Evolutionary conservation across 2,797 vertebrate species (phyloP).

Genomic region (Hypotaenidia okinawae): DNA sequence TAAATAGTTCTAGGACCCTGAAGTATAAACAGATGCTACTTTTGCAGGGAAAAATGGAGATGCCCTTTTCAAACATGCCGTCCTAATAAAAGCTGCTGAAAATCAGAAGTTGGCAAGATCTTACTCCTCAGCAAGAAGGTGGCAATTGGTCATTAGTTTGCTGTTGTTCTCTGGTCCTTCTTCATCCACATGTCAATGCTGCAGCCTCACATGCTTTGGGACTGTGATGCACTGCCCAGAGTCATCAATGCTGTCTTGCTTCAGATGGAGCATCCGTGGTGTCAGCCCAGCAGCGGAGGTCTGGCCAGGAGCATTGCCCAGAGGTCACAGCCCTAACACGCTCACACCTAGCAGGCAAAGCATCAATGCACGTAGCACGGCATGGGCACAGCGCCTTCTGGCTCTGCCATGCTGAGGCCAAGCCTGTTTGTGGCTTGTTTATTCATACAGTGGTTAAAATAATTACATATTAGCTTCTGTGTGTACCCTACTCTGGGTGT

Average conservation of each 20-base stretch:
- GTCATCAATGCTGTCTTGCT: not conserved
- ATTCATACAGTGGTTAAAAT: not conserved
- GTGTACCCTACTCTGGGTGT: not conserved
- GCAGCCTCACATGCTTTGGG: not conserved
- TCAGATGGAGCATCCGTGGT: rapidly evolving
- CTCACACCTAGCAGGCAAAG: not conserved
- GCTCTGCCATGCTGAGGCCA: not conserved
- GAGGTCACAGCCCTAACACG: not conserved
- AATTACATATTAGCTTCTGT: not conserved
- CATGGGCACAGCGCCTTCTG: rapidly evolving
- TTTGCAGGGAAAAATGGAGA: not conserved
- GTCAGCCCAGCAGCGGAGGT: not conserved
- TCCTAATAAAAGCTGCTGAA: not conserved
- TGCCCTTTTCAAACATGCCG: not conserved
- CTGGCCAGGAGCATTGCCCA: not conserved
- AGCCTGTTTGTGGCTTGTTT: not conserved
- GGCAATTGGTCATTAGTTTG: not conserved
- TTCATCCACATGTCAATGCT: not conserved
- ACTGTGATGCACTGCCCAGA: not conserved
- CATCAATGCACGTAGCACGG: not conserved
- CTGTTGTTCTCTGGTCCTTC: not conserved
- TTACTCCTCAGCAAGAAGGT: not conserved
- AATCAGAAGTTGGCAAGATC: not conserved
- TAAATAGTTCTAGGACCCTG: not conserved
- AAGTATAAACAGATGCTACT: not conserved